phyloP scores from a whole-genome alignment of 2,797 vertebrate genomes.

The Stomatorhinus walkeri region DNA sequence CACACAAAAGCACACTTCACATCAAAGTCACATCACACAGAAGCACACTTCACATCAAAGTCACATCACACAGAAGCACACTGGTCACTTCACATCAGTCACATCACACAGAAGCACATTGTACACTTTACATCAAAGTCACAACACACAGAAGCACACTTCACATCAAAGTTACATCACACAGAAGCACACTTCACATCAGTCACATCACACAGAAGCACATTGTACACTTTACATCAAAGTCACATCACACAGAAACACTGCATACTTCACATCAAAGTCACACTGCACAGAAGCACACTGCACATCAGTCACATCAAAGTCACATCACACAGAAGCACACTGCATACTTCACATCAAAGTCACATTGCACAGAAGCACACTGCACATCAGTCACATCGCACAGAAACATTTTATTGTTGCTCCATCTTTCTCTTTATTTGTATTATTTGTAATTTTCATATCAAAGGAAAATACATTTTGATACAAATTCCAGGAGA shows the following conservation, averaged over 20 bases:
- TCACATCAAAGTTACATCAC: background rate
- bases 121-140: background rate
- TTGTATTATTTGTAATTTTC: background rate
- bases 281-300: background rate
- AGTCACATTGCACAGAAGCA: background rate
- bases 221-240: background rate
- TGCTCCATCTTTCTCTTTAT: background rate
- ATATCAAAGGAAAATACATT: slow-evolving; percentile 1
- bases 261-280: too few species aligned
- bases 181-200: background rate
- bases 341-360: background rate
- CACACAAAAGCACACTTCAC: background rate
- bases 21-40: background rate
- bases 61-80: background rate
- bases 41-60: background rate
- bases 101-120: background rate
- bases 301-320: background rate
- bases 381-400: background rate
- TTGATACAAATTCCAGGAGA: background rate
- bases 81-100: background rate
- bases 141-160: background rate
- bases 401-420: slow-evolving; percentile 15
- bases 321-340: background rate
- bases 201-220: slow-evolving; percentile 33
- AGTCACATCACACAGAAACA: too few species aligned